Base-by-base conservation (phyloP, 2,888 invertebrate species). In the Cremastinae sp. region DNA sequence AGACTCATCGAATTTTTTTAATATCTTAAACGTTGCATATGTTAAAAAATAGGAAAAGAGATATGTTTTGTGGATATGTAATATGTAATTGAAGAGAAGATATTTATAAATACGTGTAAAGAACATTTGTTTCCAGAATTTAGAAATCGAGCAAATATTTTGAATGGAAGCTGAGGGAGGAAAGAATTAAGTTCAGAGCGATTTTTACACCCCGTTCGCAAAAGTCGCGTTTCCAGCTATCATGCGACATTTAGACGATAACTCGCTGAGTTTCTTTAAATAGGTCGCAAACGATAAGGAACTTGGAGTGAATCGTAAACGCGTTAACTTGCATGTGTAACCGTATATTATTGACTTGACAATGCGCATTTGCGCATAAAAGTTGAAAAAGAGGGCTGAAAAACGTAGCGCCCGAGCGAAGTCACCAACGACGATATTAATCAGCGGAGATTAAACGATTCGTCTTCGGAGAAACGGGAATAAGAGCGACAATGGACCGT, bases 261-360 rank as follows among this genome's bases (percentile, higher is more conserved):
- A 70, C 51, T 64, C 68, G 28, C 38, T 14, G 5, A 28, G 28
- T 28, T 28, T 28, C 58, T 59, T 78, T 75, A 78, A 80, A 78
- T 80, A 75, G 80, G 80, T 78, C 78, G 77, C 65, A n/a, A 69
- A 75, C 75, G 80, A 80, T 80, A 80, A 78, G 75, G 64, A 77
- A 56, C 66, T 4, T 16, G 7, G 38, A 18, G 16, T 28, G 28
- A 38, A 70, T 75, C 14, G 45, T 14, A 69, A 71, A 49, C 47
- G 49, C 56, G 14, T 18, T 22, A 7, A 43, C 28, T 54, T 41
- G 12, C 36, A 49, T 45, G 22, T 22, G 22, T 22, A 49, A 36
- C 18, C 20, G 38, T 41, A 12, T 16, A 28, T 47, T 47, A n/a
- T 43, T 36, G 20, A 45, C n/a, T 12, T 20, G 18, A 20, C 28